These are phyloP conservation scores for Rhinoptilus africanus DNA, from an alignment of 2,113 vertebrate genomes.

Conservation along the genomic window DNA sequence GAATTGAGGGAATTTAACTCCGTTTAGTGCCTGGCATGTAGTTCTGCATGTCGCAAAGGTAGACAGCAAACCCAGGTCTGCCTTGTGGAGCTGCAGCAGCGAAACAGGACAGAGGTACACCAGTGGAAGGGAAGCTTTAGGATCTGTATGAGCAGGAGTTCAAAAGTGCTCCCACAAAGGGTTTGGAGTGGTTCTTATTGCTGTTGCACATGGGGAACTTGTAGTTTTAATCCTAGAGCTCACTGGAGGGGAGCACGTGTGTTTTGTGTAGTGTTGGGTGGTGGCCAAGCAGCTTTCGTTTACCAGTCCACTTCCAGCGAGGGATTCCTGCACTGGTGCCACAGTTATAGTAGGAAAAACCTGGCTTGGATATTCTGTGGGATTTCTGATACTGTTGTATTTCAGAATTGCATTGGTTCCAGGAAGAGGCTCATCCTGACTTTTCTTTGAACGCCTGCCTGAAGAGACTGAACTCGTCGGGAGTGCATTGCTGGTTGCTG, in stretches of 20 bases:
- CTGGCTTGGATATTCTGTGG: background rate
- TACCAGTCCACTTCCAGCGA: background rate
- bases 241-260: background rate
- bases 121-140: background rate
- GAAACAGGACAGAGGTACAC: background rate
- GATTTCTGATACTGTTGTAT: background rate
- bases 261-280: background rate
- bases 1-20: background rate
- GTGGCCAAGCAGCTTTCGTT: background rate
- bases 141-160: background rate
- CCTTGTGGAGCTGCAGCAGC: background rate
- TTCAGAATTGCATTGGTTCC: background rate
- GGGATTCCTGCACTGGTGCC: background rate
- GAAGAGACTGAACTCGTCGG: background rate
- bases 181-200: background rate
- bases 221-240: background rate
- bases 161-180: background rate
- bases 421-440: background rate
- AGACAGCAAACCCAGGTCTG: background rate
- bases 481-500: background rate
- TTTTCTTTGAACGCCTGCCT: slow-evolving; percentile 12
- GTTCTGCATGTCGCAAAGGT: background rate
- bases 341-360: background rate
- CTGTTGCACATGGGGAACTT: background rate
- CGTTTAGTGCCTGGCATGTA: accelerated